Evolutionary conservation across 2,888 invertebrate species (phyloP).

Genomic region (Rosalia funebris): DNA sequence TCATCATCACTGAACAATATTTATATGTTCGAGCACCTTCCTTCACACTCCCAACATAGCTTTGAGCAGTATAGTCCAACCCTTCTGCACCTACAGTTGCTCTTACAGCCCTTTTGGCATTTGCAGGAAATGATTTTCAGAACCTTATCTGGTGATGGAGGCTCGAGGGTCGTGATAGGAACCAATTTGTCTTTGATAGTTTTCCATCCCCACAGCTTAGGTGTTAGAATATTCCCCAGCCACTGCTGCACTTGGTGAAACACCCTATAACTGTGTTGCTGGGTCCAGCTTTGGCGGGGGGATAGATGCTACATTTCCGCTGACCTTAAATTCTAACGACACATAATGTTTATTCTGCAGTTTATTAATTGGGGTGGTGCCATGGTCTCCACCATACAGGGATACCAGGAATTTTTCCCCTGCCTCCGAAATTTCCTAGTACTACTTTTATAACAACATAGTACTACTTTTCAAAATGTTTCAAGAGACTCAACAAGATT

Average conservation of each 20-base stretch:
- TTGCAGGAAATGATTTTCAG: neutral
- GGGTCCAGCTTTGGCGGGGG: neutral
- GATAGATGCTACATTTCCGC: conserved; percentile 5
- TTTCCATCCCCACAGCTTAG: neutral
- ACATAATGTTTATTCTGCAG: neutral
- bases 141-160: neutral
- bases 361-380: neutral
- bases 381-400: neutral
- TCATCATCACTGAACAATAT: no score
- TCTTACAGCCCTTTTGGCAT: neutral
- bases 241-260: neutral
- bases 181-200: neutral
- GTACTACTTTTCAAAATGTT: no score
- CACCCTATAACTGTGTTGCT: neutral
- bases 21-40: neutral
- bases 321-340: conserved; percentile 6
- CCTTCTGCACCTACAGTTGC: neutral
- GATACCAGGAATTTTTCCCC: neutral
- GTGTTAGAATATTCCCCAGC: neutral
- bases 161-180: neutral
- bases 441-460: no score
- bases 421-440: neutral
- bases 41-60: neutral
- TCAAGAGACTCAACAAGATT: no score
- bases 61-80: neutral